phyloP scores from a whole-genome alignment of 2,888 invertebrate genomes.

The Odontocerum albicorne region DNA sequence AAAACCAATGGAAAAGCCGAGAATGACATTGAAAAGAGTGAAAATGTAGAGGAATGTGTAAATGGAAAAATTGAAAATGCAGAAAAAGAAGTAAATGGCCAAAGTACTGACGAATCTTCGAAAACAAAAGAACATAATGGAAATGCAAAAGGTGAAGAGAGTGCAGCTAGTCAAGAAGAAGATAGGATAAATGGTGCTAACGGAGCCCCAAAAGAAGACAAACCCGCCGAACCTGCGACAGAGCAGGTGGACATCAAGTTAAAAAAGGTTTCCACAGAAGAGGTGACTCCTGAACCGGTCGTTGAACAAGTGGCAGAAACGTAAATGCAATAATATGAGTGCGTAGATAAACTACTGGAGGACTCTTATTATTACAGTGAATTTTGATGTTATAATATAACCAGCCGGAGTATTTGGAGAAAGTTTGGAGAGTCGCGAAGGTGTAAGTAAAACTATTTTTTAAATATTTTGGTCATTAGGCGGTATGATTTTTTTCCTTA shows the following conservation, averaged over 20 bases:
- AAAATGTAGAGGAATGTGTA: slow-evolving; percentile 31
- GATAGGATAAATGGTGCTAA: slow-evolving; percentile 13
- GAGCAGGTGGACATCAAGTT: slow-evolving; percentile 9
- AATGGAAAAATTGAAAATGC: slow-evolving; percentile 37
- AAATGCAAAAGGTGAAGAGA: background rate
- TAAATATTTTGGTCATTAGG: too few species aligned
- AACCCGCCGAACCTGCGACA: slow-evolving; percentile 6
- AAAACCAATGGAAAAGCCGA: slow-evolving; percentile 19
- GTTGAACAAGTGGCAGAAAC: slow-evolving; percentile 57
- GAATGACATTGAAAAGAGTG: slow-evolving; percentile 36
- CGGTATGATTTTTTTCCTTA: too few species aligned
- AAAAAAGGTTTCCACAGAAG: slow-evolving; percentile 43
- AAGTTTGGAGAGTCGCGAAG: too few species aligned
- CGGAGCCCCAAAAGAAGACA: slow-evolving; percentile 8
- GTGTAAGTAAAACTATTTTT: too few species aligned
- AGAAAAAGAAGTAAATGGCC: slow-evolving; percentile 35
- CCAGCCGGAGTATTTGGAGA: too few species aligned
- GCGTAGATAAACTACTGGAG: too few species aligned
- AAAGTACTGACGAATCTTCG: slow-evolving; percentile 28
- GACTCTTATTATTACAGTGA: too few species aligned
- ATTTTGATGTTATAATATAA: too few species aligned
- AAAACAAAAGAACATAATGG: slow-evolving; percentile 13
- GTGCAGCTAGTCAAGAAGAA: slow-evolving; percentile 2
- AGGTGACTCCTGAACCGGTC: slow-evolving; percentile 46
- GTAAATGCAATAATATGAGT: too few species aligned